Evolutionary conservation across 2,888 invertebrate species (phyloP), one percentile per base, ranked within the genome.

Genomic region (Esperia sulphurella): DNA sequence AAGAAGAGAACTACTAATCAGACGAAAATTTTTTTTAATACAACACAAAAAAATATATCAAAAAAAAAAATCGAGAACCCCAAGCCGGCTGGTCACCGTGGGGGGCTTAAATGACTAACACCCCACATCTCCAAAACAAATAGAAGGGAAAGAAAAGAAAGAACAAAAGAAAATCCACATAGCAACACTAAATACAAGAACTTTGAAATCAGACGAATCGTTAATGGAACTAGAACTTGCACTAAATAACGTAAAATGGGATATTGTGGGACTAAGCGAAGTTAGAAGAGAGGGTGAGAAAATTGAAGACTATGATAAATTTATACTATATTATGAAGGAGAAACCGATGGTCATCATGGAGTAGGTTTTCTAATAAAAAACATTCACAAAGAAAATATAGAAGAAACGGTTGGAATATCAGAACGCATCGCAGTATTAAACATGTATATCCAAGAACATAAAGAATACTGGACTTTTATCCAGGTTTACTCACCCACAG

Each of bases 331-430:
- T 33, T 51, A 52, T 38, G 55, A 31, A 29, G 51, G 50, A 6
- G 14, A 48, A 31, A 56, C 51, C 33, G 30, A 41, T 29, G 54
- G 56, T 0, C 38, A 45, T 10, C 43, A 53, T 43, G 53, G 54
- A 14, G 54, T 54, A 0, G 54, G 57, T 9, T 54, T 57, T 28
- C 9, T 57, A 8, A 39, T 53, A 8, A 50, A 53, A 9, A 53
- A 51, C 33, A 7, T 35, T 12, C 42, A 31, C 0, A 52, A 49
- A 44, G 14, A 35, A 0, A 29, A 46, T 6, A 53, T 53, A 28
- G 31, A 8, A 31, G 42, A 39, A 29, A 43, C n/a, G n/a, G n/a
- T n/a, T n/a, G n/a, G n/a, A n/a, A n/a, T n/a, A n/a, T n/a, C n/a
- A n/a, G n/a, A n/a, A n/a, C n/a, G n/a, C n/a, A n/a, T n/a, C n/a